Conservation (phyloP, 2,797 vertebrate genomes). For the Clarias pachynema region DNA sequence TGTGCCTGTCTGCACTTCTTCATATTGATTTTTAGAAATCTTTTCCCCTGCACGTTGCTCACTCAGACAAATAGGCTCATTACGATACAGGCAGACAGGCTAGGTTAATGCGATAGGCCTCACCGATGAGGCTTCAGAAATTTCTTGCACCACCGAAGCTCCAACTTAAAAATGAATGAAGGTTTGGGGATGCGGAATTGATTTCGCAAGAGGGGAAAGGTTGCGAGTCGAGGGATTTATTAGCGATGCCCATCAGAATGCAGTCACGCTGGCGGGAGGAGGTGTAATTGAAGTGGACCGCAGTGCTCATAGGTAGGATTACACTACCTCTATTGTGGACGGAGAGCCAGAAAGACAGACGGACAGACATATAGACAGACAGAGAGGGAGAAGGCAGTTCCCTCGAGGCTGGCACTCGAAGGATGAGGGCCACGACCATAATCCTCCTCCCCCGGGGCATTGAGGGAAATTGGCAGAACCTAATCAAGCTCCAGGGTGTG, state of each 20-base stretch:
- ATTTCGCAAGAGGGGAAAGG: constrained; percentile 58
- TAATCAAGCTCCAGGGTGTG: constrained; percentile 73
- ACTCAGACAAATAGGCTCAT: constrained; percentile 57
- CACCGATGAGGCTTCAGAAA: constrained; percentile 40
- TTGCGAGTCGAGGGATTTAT: constrained; percentile 59
- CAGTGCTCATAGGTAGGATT: constrained; percentile 73
- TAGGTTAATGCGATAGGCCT: constrained; percentile 34
- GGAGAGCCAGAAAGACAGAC: constrained; percentile 45
- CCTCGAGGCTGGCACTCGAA: constrained; percentile 52
- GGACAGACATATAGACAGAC: constrained; percentile 30
- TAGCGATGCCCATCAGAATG: constrained; percentile 56
- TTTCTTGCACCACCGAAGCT: constrained; percentile 51
- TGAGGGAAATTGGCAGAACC: constrained; percentile 77
- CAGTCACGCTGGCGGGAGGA: constrained; percentile 46
- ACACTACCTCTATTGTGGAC: constrained; percentile 74
- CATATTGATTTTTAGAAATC: constrained; percentile 47
- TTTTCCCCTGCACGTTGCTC: constrained; percentile 32
- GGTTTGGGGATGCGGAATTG: constrained; percentile 58
- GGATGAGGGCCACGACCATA: constrained; percentile 78
- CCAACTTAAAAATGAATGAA: constrained; percentile 61
- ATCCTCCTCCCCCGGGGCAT: constrained; percentile 74
- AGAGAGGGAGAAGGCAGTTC: constrained; percentile 36
- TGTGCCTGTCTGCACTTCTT: constrained; percentile 27
- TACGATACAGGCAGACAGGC: constrained; percentile 41
- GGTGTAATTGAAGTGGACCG: constrained; percentile 72